A percentile compares a stretch with the other conserved stretches of the same genome.
Evolutionary conservation across 2,888 invertebrate species (phyloP).

Genomic region (Priocnemis perturbator): DNA sequence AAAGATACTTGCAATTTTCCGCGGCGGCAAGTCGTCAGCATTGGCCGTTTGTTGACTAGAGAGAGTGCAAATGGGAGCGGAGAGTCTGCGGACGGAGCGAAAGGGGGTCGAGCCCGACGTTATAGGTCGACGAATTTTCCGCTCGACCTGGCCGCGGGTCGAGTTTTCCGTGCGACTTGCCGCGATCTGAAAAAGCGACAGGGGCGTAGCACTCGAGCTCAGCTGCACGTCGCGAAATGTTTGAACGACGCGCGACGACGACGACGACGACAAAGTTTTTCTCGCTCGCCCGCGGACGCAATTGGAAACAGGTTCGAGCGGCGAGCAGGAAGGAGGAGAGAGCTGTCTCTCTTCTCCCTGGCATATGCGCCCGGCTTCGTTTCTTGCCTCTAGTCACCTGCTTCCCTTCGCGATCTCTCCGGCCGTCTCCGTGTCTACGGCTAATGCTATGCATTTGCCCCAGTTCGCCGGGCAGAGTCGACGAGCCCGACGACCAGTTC

Average conservation of each 20-base stretch:
- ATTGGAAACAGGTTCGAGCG: slow-evolving; percentile 12
- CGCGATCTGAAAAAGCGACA: background rate
- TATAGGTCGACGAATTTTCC: background rate
- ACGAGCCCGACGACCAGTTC: slow-evolving; percentile 13
- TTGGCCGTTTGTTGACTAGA: background rate
- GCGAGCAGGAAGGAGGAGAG: background rate
- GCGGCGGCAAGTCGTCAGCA: too few relatives aligned
- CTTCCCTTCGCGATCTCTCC: slow-evolving; percentile 2
- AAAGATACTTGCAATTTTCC: too few relatives aligned
- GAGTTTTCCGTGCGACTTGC: slow-evolving; percentile 20
- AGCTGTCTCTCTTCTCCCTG: background rate
- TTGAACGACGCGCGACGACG: background rate
- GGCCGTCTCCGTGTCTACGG: slow-evolving; percentile 10
- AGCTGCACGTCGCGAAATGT: slow-evolving; percentile 1
- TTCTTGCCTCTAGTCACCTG: slow-evolving; percentile 6
- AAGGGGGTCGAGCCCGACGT: too few relatives aligned
- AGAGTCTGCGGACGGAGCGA: too few relatives aligned
- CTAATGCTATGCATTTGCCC: slow-evolving; percentile 42
- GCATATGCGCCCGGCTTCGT: background rate
- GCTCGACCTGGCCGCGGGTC: background rate
- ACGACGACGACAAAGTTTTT: background rate
- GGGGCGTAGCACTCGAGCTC: too few relatives aligned
- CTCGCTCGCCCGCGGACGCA: slow-evolving; percentile 8
- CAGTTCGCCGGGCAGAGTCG: slow-evolving; percentile 37
- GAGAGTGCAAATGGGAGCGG: background rate